Conservation (phyloP, 1,140 invertebrate species). For the Tetragonula clypearis region DNA sequence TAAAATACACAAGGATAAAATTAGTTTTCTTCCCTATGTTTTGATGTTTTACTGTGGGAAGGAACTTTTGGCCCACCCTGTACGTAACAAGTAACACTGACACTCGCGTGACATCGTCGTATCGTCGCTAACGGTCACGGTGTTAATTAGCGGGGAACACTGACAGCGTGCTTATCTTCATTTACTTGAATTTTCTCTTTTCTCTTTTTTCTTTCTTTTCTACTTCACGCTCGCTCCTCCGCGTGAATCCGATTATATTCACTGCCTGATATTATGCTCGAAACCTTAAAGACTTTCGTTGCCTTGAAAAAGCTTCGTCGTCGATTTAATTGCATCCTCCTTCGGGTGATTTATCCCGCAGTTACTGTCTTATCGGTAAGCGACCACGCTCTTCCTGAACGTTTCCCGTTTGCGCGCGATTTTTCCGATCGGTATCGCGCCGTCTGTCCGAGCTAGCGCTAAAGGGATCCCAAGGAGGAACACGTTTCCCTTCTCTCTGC, state of each 20-base stretch:
- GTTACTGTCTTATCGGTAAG: background rate
- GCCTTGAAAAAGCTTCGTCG: background rate
- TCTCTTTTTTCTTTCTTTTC: too few relatives aligned
- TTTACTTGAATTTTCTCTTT: too few relatives aligned
- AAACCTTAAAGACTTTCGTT: background rate
- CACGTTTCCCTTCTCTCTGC: conserved; percentile 36
- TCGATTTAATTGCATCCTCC: background rate
- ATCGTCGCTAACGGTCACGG: too few relatives aligned
- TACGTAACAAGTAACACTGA: too few relatives aligned
- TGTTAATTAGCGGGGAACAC: too few relatives aligned
- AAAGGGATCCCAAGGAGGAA: conserved; percentile 7
- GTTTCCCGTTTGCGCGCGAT: conserved; percentile 1
- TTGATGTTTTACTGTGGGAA: too few relatives aligned
- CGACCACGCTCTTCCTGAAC: background rate
- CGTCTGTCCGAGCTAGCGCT: conserved; percentile 17
- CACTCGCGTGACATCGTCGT: too few relatives aligned
- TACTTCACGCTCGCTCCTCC: background rate
- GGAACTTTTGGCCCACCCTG: too few relatives aligned
- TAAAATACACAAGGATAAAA: too few relatives aligned
- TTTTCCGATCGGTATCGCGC: conserved; percentile 8
- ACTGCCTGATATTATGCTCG: background rate
- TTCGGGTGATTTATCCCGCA: background rate
- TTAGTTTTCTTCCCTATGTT: too few relatives aligned
- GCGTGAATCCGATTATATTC: background rate
- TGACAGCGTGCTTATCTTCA: too few relatives aligned